These are phyloP conservation scores for Pachycephus smyrnensis DNA, from an alignment of 2,888 invertebrate species.

Conservation along the genomic window DNA sequence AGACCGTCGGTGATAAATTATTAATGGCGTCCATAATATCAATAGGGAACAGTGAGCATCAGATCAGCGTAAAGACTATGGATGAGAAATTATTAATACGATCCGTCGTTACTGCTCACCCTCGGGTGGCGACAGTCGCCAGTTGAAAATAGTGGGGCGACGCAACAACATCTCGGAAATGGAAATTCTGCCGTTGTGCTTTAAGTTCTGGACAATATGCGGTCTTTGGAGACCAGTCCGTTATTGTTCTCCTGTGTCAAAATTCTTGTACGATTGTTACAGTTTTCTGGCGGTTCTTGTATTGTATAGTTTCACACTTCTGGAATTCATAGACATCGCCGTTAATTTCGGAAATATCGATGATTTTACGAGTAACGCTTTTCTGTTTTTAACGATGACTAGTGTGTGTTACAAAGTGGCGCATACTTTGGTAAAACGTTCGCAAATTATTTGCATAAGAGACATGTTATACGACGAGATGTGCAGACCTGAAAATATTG, in stretches of 20 bases:
- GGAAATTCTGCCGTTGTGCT: no score
- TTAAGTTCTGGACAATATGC: no score
- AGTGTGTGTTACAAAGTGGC: constrained; percentile 21
- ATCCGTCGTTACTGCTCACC: no score
- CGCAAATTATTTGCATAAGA: background rate
- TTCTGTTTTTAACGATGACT: constrained; percentile 10
- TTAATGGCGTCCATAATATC: no score
- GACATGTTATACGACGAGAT: background rate
- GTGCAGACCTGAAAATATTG: background rate
- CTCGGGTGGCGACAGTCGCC: no score
- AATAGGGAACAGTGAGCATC: no score
- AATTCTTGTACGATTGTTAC: background rate
- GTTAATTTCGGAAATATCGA: background rate
- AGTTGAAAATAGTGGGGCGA: no score
- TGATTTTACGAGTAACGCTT: background rate
- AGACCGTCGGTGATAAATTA: no score
- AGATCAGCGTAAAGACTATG: no score
- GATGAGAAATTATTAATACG: no score
- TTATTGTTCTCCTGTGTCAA: background rate
- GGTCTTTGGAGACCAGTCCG: background rate
- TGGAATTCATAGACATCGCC: background rate
- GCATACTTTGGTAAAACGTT: background rate
- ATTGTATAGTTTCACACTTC: background rate
- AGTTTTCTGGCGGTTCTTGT: background rate
- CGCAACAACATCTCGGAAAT: no score